These are phyloP conservation scores for Sternarchorhynchus goeldii DNA, from an alignment of 2,797 vertebrate species.

Conservation along the genomic window DNA sequence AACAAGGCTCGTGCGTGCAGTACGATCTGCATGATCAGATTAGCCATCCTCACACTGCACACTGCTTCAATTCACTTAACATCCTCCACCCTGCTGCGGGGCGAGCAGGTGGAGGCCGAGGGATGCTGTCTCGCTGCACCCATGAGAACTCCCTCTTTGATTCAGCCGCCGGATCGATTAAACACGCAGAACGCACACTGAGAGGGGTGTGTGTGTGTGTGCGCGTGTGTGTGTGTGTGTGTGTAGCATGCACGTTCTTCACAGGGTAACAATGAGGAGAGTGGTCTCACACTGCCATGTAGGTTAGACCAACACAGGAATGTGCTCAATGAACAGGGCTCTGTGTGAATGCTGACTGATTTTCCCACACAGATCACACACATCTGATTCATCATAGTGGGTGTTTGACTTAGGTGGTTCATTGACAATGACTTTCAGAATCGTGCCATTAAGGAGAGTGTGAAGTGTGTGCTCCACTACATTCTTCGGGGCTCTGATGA, in stretches of 20 bases:
- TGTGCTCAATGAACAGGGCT: conserved; percentile 19
- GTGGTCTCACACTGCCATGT: neutral
- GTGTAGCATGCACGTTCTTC: neutral
- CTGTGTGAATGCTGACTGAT: conserved; percentile 23
- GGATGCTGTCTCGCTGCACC: conserved; percentile 41
- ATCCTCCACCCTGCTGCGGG: conserved; percentile 23
- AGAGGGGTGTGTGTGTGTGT: conserved; percentile 22
- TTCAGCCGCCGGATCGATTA: conserved; percentile 51
- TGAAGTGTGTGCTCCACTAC: neutral
- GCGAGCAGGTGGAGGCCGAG: conserved; percentile 28
- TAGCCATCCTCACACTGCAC: neutral
- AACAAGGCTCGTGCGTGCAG: neutral
- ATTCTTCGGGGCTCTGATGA: conserved; percentile 15
- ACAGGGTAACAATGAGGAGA: neutral
- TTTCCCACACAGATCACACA: conserved; percentile 29
- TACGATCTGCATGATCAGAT: neutral
- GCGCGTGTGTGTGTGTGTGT: conserved; percentile 28
- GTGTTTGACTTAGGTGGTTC: conserved; percentile 52
- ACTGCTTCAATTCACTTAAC: conserved; percentile 52
- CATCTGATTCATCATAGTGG: conserved; percentile 51
- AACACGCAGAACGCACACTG: conserved; percentile 38
- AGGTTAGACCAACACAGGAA: neutral
- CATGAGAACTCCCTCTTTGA: conserved; percentile 42
- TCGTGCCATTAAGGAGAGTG: conserved; percentile 53
- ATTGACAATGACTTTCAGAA: conserved; percentile 53